phyloP scores from a whole-genome alignment of 1,140 invertebrate species.

The Chymomyza costata region DNA sequence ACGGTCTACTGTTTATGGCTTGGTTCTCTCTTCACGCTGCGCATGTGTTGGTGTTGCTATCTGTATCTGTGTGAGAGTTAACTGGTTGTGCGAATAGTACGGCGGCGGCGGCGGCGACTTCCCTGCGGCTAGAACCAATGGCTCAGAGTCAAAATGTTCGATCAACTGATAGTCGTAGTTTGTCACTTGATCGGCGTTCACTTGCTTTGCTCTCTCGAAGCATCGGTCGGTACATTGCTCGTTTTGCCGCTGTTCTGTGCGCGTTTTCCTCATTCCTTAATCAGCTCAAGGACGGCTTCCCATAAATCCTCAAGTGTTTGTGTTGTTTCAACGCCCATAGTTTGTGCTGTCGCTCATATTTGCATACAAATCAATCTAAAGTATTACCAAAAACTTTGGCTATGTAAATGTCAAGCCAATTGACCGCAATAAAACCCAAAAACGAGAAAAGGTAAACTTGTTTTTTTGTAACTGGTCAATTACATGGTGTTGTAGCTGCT shows the following conservation, averaged over 20 bases:
- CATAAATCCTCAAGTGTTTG: no score
- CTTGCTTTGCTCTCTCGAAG: slow-evolving; percentile 31
- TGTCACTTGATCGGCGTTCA: slow-evolving; percentile 52
- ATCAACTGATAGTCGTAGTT: slow-evolving; percentile 40
- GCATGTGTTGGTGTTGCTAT: slow-evolving; percentile 17
- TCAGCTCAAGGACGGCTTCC: no score
- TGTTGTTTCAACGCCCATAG: neutral
- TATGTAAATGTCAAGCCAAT: slow-evolving; percentile 54
- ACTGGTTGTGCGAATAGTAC: slow-evolving; percentile 66
- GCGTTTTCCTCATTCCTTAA: slow-evolving; percentile 6
- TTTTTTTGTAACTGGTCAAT: no score
- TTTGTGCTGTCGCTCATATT: slow-evolving; percentile 2
- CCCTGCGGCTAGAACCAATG: slow-evolving; percentile 56
- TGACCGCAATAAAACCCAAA: slow-evolving; percentile 10
- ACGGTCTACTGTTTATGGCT: no score
- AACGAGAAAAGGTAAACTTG: slow-evolving; percentile 56
- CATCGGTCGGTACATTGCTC: no score
- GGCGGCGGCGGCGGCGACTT: slow-evolving; percentile 24
- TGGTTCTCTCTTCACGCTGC: no score
- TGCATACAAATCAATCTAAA: neutral
- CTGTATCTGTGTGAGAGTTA: slow-evolving; percentile 25
- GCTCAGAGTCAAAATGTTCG: slow-evolving; percentile 18
- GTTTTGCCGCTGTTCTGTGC: slow-evolving; percentile 2
- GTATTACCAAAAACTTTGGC: slow-evolving; percentile 15
- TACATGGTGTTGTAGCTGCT: no score